phyloP scores from a whole-genome alignment of 2,113 vertebrate genomes.

The Bagarius yarrelli region DNA sequence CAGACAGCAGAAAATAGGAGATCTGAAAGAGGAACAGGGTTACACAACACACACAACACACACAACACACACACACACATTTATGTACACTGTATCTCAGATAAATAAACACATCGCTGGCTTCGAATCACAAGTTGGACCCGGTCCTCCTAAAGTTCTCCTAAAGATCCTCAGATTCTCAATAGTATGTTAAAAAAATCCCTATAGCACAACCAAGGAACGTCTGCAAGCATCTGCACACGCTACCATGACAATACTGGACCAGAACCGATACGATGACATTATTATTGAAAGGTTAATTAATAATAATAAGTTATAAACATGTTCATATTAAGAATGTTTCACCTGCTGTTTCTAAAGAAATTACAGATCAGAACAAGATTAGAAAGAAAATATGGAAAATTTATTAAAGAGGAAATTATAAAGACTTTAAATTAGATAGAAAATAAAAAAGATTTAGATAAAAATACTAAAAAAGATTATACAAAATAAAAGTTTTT shows the following conservation, averaged over 20 bases:
- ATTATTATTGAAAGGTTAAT: neutral
- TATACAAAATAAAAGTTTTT: too few relatives aligned
- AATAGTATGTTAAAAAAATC: neutral
- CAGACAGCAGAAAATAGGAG: constrained; percentile 48
- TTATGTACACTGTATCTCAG: constrained; percentile 24
- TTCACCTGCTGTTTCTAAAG: neutral
- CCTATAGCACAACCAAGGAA: neutral
- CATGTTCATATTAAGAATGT: neutral
- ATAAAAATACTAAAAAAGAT: too few relatives aligned
- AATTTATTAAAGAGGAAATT: too few relatives aligned
- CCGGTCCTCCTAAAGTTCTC: neutral
- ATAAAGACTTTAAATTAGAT: too few relatives aligned
- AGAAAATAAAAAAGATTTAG: too few relatives aligned
- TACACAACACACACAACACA: constrained; percentile 34
- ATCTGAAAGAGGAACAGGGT: constrained; percentile 48
- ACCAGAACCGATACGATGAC: neutral
- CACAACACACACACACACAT: constrained; percentile 24
- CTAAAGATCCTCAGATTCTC: neutral
- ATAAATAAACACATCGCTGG: constrained; percentile 40
- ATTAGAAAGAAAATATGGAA: too few relatives aligned
- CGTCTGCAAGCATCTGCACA: constrained; percentile 2
- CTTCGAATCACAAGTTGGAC: constrained; percentile 12
- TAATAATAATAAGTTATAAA: neutral
- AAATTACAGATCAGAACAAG: too few relatives aligned
- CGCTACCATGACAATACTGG: neutral